Percentiles rank a stretch among this genome's conserved stretches.
phyloP scores from a whole-genome alignment of 1,140 invertebrate species.

The Colletes latitarsis region DNA sequence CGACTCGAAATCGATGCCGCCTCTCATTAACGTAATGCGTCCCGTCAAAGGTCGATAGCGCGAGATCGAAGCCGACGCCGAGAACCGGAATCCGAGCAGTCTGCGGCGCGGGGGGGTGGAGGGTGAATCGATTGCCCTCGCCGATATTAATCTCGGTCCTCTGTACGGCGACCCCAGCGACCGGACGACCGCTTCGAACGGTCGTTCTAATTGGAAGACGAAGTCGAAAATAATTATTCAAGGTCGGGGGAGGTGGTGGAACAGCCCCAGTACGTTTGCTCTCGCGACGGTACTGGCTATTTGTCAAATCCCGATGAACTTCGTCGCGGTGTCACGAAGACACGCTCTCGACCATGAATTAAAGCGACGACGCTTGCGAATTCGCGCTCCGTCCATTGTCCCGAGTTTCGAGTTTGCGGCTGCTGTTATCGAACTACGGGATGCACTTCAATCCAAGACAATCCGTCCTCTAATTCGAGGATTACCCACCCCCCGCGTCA shows the following conservation, averaged over 20 bases:
- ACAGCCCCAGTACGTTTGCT: background rate
- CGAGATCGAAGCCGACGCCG: slow-evolving; percentile 15
- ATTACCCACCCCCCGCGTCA: too few species aligned
- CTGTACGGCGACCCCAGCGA: slow-evolving; percentile 14
- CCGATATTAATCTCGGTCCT: slow-evolving; percentile 55
- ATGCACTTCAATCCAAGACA: slow-evolving; percentile 15
- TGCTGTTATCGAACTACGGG: slow-evolving; percentile 37
- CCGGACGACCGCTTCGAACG: slow-evolving; percentile 42
- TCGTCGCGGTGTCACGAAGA: background rate
- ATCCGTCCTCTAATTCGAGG: slow-evolving; percentile 18
- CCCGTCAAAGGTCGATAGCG: slow-evolving; percentile 31
- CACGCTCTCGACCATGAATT: slow-evolving; percentile 24
- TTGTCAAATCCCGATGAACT: too few species aligned
- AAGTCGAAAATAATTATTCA: slow-evolving; percentile 56
- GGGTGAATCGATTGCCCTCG: slow-evolving; percentile 49
- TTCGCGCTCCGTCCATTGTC: slow-evolving; percentile 28
- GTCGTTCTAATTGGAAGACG: slow-evolving; percentile 53
- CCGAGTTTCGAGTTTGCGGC: slow-evolving; percentile 34
- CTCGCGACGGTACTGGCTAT: too few species aligned
- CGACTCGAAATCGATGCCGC: slow-evolving; percentile 37
- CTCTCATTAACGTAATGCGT: slow-evolving; percentile 43
- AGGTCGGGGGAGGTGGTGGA: slow-evolving; percentile 49
- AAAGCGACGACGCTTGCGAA: slow-evolving; percentile 26
- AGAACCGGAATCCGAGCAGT: background rate
- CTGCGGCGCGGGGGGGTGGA: background rate